Evolutionary conservation across 37 sponge, comb jelly and placozoan genomes (phyloP).

Genomic region (Beroe forskalii): DNA sequence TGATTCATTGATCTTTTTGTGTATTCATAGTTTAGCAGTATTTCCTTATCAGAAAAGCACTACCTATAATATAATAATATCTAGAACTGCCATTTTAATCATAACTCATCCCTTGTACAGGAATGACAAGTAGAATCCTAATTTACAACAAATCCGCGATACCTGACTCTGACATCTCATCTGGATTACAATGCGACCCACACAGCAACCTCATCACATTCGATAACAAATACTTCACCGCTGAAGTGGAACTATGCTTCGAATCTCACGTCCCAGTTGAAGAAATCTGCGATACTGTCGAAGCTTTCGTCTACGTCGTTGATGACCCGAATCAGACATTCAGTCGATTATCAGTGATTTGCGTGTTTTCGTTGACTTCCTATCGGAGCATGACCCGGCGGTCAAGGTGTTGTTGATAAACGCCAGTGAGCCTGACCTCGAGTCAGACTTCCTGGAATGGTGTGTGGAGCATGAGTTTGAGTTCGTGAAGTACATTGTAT

Average conservation of each 20-base stretch:
- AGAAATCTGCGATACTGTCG: slow-evolving; percentile 39
- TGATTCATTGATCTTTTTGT: too few relatives aligned
- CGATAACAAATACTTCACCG: slow-evolving; percentile 62
- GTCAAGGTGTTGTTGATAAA: slow-evolving; percentile 35
- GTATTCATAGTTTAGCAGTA: too few relatives aligned
- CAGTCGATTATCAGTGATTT: background rate
- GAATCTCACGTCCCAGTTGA: slow-evolving; percentile 2
- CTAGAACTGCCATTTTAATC: too few relatives aligned
- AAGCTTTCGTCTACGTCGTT: slow-evolving; percentile 37
- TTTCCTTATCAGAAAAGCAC: too few relatives aligned
- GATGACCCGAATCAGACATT: background rate
- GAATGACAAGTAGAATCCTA: slow-evolving; percentile 31
- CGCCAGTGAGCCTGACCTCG: background rate
- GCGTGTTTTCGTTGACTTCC: background rate
- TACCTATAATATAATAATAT: too few relatives aligned
- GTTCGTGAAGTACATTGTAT: slow-evolving; percentile 19
- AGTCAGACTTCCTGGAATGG: slow-evolving; percentile 49
- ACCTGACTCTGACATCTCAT: slow-evolving; percentile 40
- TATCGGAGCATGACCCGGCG: slow-evolving; percentile 11
- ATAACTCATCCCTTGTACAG: too few relatives aligned
- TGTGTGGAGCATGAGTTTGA: slow-evolving; percentile 53
- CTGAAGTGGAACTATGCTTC: background rate
- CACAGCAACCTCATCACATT: slow-evolving; percentile 18
- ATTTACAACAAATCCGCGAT: slow-evolving; percentile 18
- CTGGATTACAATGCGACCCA: background rate